Evolutionary conservation across 2,888 invertebrate genomes (phyloP).

Genomic region (Vandiemenella viatica): DNA sequence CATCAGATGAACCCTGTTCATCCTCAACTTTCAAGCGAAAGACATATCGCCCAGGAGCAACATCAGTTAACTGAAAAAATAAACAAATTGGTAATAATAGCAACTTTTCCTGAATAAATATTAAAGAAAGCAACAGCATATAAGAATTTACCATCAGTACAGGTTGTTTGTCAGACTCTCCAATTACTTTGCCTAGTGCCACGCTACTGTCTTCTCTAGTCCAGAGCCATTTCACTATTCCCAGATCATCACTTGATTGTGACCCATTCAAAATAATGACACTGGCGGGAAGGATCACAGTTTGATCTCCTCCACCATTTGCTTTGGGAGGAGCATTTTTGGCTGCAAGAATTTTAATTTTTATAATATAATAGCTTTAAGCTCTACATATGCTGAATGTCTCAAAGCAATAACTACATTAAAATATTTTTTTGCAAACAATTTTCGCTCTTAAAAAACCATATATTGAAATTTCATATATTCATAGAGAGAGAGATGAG

Average conservation of each 20-base stretch:
- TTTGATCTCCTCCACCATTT: slow-evolving; percentile 73
- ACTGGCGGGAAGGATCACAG: slow-evolving; percentile 56
- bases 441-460: too few species aligned
- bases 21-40: slow-evolving; percentile 82
- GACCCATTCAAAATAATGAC: slow-evolving; percentile 72
- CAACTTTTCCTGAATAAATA: too few species aligned
- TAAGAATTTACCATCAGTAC: slow-evolving; percentile 45
- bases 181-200: slow-evolving; percentile 70
- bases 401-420: neutral
- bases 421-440: too few species aligned
- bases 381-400: neutral
- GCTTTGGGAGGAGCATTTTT: slow-evolving; percentile 77
- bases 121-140: too few species aligned
- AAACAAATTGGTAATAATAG: too few species aligned
- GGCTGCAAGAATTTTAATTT: neutral
- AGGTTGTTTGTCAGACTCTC: slow-evolving; percentile 57
- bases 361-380: too few species aligned
- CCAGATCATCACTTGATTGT: slow-evolving; percentile 72
- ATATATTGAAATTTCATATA: too few species aligned
- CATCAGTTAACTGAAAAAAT: slow-evolving; percentile 50
- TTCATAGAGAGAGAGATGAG: slow-evolving; percentile 5
- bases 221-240: slow-evolving; percentile 75
- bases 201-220: slow-evolving; percentile 56
- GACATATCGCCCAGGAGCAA: slow-evolving; percentile 74
- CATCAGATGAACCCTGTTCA: slow-evolving; percentile 69